Base-by-base conservation (phyloP, 2,888 invertebrate genomes). In the Abrostola triplasia region DNA sequence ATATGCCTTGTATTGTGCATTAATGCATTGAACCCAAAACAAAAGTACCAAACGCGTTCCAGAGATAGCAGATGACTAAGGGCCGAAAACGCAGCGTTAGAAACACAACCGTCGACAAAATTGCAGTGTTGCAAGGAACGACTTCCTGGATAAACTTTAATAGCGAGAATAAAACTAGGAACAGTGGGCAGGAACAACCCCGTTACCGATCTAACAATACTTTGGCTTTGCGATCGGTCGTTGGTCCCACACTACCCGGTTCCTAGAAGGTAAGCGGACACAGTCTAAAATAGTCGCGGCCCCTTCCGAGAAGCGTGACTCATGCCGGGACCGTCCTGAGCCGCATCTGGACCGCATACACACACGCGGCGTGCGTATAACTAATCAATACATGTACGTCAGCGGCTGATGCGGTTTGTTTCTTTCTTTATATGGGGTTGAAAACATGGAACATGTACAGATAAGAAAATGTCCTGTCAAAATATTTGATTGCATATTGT, bases 181-280 rank as follows among this genome's bases (percentile, higher is more conserved):
- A 90, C 87, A 82, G 81, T 84, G 80, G 77, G 76, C 80, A 83
- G 82, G 82, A 88, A 84, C 88, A 92, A 91, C 91, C 90, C 88
- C 90, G 85, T 91, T 90, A 84, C 82, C 81, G 90, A 89, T 91
- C 93, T 94, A 94, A 94, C 94, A 94, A 94, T 93, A 94, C 90
- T 87, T 74, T 84, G 86, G 87, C 85, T 87, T 87, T 86, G 89
- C 88, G 90, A 88, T 89, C 91, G 94, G 94, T 93, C 93, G 92
- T 93, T 93, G 93, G 93, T 93, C 94, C 88, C 93, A 86, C 83
- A 84, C 82, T 81, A 87, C 85, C 85, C 88, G 88, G 86, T 93
- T 93, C 93, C 91, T 91, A 94, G 94, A 94, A 94, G 90, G 93
- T 92, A 93, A 93, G 93, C 94, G 93, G 93, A 94, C 93, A 91